Percentiles rank a stretch among this genome's conserved stretches.
These are phyloP conservation scores for Fregata magnificens DNA, from an alignment of 2,113 vertebrate genomes.

Conservation along the genomic window DNA sequence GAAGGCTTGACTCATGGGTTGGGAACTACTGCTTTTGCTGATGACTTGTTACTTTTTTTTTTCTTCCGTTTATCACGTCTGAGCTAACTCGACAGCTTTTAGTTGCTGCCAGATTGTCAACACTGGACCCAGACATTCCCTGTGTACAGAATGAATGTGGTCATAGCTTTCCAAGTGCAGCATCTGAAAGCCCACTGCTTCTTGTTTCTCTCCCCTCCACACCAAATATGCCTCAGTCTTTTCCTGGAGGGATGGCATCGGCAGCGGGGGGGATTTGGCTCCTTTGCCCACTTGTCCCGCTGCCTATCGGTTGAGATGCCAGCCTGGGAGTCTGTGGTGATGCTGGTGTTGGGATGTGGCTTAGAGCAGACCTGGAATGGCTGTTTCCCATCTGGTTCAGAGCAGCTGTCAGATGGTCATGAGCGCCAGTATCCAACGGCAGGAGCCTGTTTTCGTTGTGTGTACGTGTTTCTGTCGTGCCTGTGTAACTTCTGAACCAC, in stretches of 20 bases:
- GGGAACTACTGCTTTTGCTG: constrained; percentile 1
- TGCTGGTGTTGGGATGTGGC: constrained; percentile 27
- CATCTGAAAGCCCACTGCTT: neutral
- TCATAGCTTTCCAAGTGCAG: neutral
- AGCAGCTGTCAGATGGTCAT: constrained; percentile 11
- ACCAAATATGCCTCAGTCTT: neutral
- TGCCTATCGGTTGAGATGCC: neutral
- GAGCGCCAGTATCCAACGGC: neutral
- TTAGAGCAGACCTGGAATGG: constrained; percentile 18
- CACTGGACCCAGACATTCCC: neutral
- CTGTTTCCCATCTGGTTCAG: constrained; percentile 51
- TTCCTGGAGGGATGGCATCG: neutral
- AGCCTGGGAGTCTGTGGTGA: neutral
- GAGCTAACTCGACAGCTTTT: neutral
- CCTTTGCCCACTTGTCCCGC: accelerated
- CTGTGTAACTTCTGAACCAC: neutral
- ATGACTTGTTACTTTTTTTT: neutral
- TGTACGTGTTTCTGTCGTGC: neutral
- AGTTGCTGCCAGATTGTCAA: neutral
- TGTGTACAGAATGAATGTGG: neutral
- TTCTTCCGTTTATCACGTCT: neutral
- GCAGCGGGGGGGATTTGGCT: neutral
- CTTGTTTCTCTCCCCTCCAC: neutral
- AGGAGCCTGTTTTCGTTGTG: neutral
- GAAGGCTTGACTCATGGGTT: neutral